Evolutionary conservation across 2,888 invertebrate genomes (phyloP).

Genomic region (Tipula lateralis): DNA sequence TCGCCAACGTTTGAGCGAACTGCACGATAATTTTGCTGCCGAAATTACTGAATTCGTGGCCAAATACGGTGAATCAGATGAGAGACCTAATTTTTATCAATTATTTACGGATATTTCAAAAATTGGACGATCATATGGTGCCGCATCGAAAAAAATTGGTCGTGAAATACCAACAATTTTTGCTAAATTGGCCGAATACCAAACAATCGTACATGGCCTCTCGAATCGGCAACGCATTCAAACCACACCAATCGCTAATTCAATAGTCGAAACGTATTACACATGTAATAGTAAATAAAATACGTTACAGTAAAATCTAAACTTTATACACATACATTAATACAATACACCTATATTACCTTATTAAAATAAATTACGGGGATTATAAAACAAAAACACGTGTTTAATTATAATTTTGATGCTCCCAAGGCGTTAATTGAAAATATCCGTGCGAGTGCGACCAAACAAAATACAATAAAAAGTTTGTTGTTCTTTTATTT

Average conservation of each 20-base stretch:
- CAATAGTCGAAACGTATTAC: background rate
- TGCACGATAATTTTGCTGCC: background rate
- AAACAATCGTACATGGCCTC: background rate
- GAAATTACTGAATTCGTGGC: background rate
- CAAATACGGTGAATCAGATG: background rate
- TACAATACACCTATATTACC: background rate
- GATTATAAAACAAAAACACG: background rate
- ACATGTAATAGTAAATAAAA: background rate
- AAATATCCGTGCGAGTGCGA: constrained; percentile 4
- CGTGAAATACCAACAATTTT: background rate
- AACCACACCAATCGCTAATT: background rate
- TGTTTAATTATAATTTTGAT: constrained; percentile 24
- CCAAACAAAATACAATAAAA: background rate
- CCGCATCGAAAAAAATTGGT: background rate
- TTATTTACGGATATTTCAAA: background rate
- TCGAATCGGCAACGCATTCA: background rate
- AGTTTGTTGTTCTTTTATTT: background rate
- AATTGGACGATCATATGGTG: background rate
- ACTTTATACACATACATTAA: background rate
- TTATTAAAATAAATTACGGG: background rate
- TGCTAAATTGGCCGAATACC: background rate
- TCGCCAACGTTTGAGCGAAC: background rate
- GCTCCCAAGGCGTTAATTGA: constrained; percentile 6
- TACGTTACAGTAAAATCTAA: background rate
- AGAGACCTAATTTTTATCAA: background rate